Percentiles rank a stretch among this genome's conserved stretches.
phyloP scores from a whole-genome alignment of 2,113 vertebrate genomes.

The Herpailurus yagouaroundi region DNA sequence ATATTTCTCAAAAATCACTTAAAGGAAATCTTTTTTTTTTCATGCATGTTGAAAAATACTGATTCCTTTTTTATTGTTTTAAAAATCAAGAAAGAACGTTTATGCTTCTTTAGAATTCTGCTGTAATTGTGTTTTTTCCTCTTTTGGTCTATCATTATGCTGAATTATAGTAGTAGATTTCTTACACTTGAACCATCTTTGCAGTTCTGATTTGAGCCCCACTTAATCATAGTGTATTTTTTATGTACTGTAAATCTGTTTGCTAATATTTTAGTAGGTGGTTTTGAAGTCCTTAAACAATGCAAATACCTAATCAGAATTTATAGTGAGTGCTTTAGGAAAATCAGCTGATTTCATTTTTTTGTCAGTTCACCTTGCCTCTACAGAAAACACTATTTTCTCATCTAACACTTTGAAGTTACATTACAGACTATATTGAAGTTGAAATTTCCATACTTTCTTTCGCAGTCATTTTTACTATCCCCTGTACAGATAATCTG shows the following conservation, averaged over 20 bases:
- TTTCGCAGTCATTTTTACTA: background rate
- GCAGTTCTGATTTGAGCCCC: background rate
- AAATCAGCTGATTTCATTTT: conserved; percentile 29
- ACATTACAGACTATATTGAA: background rate
- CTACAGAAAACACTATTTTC: background rate
- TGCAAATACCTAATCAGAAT: background rate
- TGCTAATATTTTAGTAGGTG: conserved; percentile 5
- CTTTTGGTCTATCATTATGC: background rate
- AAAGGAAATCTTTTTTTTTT: background rate
- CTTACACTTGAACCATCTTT: background rate
- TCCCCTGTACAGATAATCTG: background rate
- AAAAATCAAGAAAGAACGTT: background rate
- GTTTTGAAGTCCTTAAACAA: background rate
- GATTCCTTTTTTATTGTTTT: background rate
- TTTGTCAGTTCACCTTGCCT: background rate
- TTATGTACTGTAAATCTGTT: background rate
- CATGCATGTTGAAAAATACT: background rate
- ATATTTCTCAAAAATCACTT: background rate
- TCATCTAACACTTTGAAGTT: background rate
- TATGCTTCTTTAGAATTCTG: background rate
- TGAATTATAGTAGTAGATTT: background rate
- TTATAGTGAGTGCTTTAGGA: background rate
- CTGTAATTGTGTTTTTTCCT: background rate
- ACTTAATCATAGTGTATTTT: background rate
- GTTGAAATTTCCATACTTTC: background rate